Base-by-base conservation (phyloP, 2,113 vertebrate genomes). In the Apteryx mantelli region DNA sequence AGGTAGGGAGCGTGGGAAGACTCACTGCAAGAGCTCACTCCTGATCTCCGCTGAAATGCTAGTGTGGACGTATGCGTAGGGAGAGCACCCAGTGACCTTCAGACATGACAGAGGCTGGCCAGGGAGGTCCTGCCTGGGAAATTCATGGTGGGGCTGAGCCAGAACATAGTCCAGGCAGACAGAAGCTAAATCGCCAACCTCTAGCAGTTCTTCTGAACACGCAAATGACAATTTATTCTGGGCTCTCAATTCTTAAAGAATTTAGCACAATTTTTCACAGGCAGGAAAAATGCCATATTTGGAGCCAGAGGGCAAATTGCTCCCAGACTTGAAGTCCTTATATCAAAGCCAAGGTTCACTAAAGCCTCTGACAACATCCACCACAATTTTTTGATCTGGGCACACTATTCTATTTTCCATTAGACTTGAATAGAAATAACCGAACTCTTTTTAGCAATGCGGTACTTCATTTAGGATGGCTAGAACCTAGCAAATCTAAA, bases 11-110 rank as follows among this genome's bases (percentile, higher is more conserved):
- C 21, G 58, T n/a, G 9, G 65, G 22, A 82, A 55, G 40, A 76
- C 25, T 82, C 75, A 22, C 26, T 40, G 82, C 30, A 91, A 66
- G 21, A 89, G 9, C 18, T 91, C 61, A 58, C 24, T 86, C 71
- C 58, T 88, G 5, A 69, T 34, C 70, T 65, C 48, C 63, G 44
- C 13, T 65, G 56, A 77, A 86, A 88, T 12, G 46, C 5, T 38
- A 55, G 52, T 2, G 1, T 6, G 12, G 58, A 58, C 8, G n/a
- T 1, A 1, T 4, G 5, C 18, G 5, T 6, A 90, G 76, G 40
- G 13, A 77, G 15, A 84, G 38, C 11, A 81, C 5, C 30, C 21
- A 5, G 18, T 36, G 76, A 50, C 15, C 79, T 68, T 8, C 56
- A 71, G 36, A 48, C 46, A 48, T 19, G 55, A 82, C 61, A 6